A percentile compares a stretch with the other conserved stretches of the same genome.
phyloP scores from a whole-genome alignment of 1,140 invertebrate species.

The Ceratina australensis region DNA sequence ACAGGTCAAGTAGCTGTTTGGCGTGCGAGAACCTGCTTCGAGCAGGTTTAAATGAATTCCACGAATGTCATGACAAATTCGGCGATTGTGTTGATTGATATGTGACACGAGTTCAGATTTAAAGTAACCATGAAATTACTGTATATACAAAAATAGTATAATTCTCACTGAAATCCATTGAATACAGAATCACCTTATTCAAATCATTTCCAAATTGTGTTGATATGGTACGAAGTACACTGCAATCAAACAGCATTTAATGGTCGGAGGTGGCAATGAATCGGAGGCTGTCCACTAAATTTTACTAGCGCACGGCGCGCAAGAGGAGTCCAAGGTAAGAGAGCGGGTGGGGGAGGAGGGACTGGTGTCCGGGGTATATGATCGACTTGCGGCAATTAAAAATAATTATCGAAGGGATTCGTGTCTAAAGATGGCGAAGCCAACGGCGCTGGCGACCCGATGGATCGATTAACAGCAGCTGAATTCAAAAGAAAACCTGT shows the following conservation, averaged over 20 bases:
- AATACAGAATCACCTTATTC: neutral
- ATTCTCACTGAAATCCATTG: neutral
- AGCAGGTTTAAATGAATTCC: neutral
- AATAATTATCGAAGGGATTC: conserved; percentile 38
- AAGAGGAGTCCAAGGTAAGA: neutral
- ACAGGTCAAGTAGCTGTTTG: conserved; percentile 9
- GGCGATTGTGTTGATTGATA: neutral
- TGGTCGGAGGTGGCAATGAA: neutral
- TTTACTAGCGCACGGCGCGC: neutral
- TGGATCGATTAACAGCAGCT: conserved; percentile 39
- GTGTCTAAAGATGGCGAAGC: conserved; percentile 36
- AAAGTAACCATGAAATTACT: too few species aligned
- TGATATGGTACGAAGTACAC: neutral
- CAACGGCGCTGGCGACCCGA: conserved; percentile 10
- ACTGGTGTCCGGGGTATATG: neutral
- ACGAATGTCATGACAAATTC: neutral
- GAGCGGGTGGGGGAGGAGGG: neutral
- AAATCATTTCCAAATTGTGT: too few species aligned
- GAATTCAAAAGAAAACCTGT: conserved; percentile 44
- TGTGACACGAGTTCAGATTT: neutral
- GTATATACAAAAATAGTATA: too few species aligned
- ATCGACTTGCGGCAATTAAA: conserved; percentile 37
- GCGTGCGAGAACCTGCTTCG: neutral
- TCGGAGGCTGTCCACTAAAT: neutral
- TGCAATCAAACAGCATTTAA: neutral